Conservation (phyloP, 2,888 invertebrate species). For the Cremastinae sp. region DNA sequence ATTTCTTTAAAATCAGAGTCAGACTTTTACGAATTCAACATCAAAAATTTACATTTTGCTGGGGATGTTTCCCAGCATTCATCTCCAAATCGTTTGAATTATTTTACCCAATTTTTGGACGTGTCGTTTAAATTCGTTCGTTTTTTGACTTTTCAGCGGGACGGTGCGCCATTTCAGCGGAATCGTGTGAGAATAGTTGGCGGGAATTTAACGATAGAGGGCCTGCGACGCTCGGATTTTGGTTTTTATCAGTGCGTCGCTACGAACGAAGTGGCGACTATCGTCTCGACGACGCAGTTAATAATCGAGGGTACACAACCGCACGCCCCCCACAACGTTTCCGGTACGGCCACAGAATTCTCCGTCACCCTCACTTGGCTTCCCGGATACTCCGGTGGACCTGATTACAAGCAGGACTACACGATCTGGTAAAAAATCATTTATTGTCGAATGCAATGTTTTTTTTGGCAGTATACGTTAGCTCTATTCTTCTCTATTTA, state of each 20-base stretch:
- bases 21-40: too few species aligned
- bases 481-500: too few species aligned
- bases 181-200: conserved; percentile 89
- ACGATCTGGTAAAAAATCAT: conserved; percentile 88
- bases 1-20: too few species aligned
- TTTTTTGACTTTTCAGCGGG: conserved; percentile 67
- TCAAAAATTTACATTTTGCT: too few species aligned
- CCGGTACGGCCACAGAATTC: conserved; percentile 93
- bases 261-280: conserved; percentile 97
- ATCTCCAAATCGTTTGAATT: too few species aligned
- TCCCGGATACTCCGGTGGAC: conserved; percentile 97
- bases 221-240: conserved; percentile 93
- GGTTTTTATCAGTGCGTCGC: conserved; percentile 98
- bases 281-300: conserved; percentile 93
- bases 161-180: conserved; percentile 88
- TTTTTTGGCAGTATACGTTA: not conserved
- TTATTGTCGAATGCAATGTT: too few species aligned
- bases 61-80: too few species aligned
- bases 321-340: conserved; percentile 97
- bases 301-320: conserved; percentile 97
- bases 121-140: not conserved
- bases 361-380: conserved; percentile 95
- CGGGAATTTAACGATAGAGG: conserved; percentile 95
- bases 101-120: too few species aligned
- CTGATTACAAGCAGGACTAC: conserved; percentile 96